Evolutionary conservation across 2,113 vertebrate species (phyloP), one percentile per base, ranked within the genome.

Genomic region (Mola mola): DNA sequence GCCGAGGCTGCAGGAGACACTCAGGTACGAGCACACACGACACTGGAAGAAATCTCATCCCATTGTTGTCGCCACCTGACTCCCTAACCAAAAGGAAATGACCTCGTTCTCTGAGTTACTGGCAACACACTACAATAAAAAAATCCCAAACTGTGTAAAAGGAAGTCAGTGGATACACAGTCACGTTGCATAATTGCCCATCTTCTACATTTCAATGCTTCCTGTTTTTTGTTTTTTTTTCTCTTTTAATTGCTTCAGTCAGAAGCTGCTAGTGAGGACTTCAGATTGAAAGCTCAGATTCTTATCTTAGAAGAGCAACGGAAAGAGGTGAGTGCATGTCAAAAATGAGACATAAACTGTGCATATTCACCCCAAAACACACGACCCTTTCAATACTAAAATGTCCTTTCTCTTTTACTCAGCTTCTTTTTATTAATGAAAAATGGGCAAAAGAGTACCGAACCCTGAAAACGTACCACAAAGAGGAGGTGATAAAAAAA

Each of bases 361-460:
- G 44, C 9, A 21, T 28, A 12, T 16, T 64, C 44, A 49, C 50
- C 29, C 4, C n/a, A 19, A 11, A 21, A 62, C 26, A 55, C 22
- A 4, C 6, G 2, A 5, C 7, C 10, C 0, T 2, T 26, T 57
- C 28, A 22, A 24, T 6, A 2, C 24, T 41, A 0, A 31, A 19
- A 3, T 28, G 2, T 29, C 24, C 11, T 66, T 36, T 50, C 19
- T 67, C 8, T 64, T 58, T 69, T 13, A 37, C 66, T 62, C 68
- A 91, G 90, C 87, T 91, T 48, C 72, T 91, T 22, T 59, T 64
- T 13, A 81, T 90, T 17, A 91, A 91, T 16, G 81, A 78, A 52
- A 77, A 63, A 48, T 91, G 90, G 90, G 82, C 84, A 0, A 83
- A 85, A 40, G 82, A 91, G 58, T 90, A 90, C 68, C 33, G 49